Percentiles rank a stretch among this genome's conserved stretches.
phyloP scores from a whole-genome alignment of 2,888 invertebrate genomes.

The Yponomeuta evonymella region DNA sequence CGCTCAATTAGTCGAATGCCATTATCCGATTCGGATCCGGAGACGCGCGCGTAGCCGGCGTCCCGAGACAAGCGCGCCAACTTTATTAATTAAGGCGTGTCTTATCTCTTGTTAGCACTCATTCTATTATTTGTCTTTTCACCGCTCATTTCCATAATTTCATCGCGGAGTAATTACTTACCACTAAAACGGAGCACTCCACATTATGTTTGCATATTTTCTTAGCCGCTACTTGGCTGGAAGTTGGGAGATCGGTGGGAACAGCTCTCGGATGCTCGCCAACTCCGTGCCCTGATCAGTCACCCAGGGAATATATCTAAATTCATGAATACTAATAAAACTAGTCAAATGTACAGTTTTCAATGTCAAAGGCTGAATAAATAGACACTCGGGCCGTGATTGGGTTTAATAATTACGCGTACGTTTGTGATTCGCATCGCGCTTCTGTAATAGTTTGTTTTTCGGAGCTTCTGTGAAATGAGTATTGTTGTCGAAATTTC shows the following conservation, averaged over 20 bases:
- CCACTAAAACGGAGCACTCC: constrained; percentile 62
- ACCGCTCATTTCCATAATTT: constrained; percentile 76
- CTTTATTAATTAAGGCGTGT: constrained; percentile 77
- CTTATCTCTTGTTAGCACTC: constrained; percentile 77
- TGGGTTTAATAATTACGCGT: background rate
- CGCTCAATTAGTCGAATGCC: constrained; percentile 74
- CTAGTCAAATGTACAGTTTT: background rate
- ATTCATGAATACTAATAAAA: constrained; percentile 12
- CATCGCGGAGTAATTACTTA: constrained; percentile 71
- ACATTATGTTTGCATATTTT: constrained; percentile 69
- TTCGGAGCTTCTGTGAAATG: background rate
- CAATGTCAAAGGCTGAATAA: constrained; percentile 6
- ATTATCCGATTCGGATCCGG: constrained; percentile 72
- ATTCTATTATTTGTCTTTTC: constrained; percentile 76
- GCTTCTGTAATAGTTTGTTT: background rate
- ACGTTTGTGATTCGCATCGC: background rate
- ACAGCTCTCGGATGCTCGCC: constrained; percentile 33
- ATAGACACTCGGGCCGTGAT: background rate
- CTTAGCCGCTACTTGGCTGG: constrained; percentile 49
- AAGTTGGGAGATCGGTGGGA: constrained; percentile 45
- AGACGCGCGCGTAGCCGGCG: constrained; percentile 55
- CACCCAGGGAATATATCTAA: constrained; percentile 1
- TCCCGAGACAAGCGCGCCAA: constrained; percentile 67
- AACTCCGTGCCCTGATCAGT: constrained; percentile 19
- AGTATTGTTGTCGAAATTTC: background rate